phyloP scores from a whole-genome alignment of 1,140 invertebrate species.

The Cheumatopsyche charites region DNA sequence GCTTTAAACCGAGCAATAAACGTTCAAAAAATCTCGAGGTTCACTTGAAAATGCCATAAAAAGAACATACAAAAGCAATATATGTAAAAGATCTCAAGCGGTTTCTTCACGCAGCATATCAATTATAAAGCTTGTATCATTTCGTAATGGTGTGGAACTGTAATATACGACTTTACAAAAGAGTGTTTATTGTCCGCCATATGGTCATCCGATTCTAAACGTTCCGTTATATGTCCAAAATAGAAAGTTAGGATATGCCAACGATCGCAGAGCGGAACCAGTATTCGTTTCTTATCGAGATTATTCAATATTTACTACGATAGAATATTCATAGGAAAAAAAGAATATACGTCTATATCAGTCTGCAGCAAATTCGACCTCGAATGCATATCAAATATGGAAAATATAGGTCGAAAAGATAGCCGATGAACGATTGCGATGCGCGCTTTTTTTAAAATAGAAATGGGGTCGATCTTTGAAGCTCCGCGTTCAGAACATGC shows the following conservation, averaged over 20 bases:
- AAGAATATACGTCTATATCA: neutral
- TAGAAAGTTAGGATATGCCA: constrained; percentile 13
- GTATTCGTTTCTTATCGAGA: neutral
- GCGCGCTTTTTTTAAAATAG: neutral
- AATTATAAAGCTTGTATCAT: too few species aligned
- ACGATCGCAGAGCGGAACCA: neutral
- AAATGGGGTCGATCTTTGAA: neutral
- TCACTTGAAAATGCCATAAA: neutral
- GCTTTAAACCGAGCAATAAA: too few species aligned
- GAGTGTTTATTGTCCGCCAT: neutral
- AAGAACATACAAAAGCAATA: neutral
- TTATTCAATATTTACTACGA: too few species aligned
- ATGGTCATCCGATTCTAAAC: neutral
- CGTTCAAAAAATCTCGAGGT: too few species aligned
- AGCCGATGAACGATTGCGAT: neutral
- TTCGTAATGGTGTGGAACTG: too few species aligned
- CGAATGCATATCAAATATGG: neutral
- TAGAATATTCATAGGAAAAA: neutral
- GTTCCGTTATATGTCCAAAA: constrained; percentile 13
- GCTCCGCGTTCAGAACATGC: neutral
- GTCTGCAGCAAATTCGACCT: neutral
- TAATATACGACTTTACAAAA: neutral
- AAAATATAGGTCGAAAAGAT: constrained; percentile 13
- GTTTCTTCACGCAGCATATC: neutral
- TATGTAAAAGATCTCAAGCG: neutral